Percentiles rank a stretch among this genome's conserved stretches.
Conservation (phyloP, 2,797 vertebrate genomes). For the Malurus splendens region DNA sequence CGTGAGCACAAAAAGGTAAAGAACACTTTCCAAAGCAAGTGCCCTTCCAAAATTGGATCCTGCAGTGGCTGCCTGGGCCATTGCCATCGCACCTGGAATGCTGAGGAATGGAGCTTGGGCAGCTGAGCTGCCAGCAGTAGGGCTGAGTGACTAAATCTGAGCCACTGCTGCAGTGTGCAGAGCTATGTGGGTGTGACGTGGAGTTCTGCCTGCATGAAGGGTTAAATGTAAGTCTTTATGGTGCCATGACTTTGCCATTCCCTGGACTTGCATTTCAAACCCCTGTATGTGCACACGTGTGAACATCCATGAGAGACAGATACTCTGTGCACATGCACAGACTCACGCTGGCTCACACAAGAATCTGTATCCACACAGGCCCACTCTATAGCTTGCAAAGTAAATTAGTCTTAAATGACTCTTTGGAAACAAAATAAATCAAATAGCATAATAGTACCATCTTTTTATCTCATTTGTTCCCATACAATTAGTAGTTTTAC, state of each 20-base stretch:
- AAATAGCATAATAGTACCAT: conserved; percentile 75
- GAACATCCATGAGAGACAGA: background rate
- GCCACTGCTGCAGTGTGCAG: background rate
- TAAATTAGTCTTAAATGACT: conserved; percentile 76
- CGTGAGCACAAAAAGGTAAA: background rate
- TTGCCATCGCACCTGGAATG: background rate
- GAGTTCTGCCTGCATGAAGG: background rate
- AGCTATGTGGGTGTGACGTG: rapidly evolving
- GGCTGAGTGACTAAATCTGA: background rate
- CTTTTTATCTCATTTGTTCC: conserved; percentile 78
- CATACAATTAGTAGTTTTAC: conserved; percentile 79
- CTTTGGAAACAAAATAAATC: conserved; percentile 78
- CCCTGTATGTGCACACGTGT: background rate
- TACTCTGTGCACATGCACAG: background rate
- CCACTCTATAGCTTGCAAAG: conserved; percentile 59
- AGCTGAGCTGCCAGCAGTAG: background rate
- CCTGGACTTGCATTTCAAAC: background rate
- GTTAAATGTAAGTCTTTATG: background rate
- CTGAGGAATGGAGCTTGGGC: background rate
- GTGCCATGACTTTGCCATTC: background rate
- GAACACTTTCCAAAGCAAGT: background rate
- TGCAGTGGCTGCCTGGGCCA: background rate
- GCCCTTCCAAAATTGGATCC: background rate
- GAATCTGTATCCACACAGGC: conserved; percentile 25
- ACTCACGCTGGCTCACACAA: background rate